phyloP scores from a whole-genome alignment of 2,888 invertebrate genomes.

The Baccha elongata region DNA sequence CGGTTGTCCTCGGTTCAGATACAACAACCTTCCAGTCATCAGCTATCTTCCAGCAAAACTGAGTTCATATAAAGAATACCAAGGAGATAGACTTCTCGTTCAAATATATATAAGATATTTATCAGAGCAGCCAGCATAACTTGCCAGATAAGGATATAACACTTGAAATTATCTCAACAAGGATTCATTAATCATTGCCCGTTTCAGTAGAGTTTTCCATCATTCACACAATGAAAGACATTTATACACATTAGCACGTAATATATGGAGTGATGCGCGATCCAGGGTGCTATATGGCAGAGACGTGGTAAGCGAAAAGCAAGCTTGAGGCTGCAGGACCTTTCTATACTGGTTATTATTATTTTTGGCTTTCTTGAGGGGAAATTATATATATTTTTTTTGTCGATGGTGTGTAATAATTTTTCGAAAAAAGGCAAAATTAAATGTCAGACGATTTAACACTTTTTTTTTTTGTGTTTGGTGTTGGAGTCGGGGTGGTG shows the following conservation, averaged over 20 bases:
- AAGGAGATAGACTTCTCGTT: constrained; percentile 17
- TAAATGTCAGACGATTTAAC: constrained; percentile 69
- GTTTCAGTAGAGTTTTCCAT: constrained; percentile 71
- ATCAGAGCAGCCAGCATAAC: constrained; percentile 73
- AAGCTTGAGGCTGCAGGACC: constrained; percentile 11
- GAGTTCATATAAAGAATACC: not conserved
- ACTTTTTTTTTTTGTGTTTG: constrained; percentile 59
- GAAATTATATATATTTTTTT: constrained; percentile 14
- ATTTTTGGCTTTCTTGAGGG: constrained; percentile 26
- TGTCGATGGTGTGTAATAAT: no score
- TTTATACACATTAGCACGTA: constrained; percentile 73
- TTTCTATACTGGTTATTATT: constrained; percentile 7
- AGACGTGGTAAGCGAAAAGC: not conserved
- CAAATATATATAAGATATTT: constrained; percentile 53
- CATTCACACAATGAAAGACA: constrained; percentile 72
- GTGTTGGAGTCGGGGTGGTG: no score
- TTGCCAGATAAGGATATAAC: constrained; percentile 76
- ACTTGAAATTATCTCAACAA: constrained; percentile 75
- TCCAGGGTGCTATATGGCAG: constrained; percentile 36
- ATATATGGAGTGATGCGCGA: constrained; percentile 58
- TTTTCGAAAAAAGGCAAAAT: constrained; percentile 60
- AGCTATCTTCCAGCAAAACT: not conserved
- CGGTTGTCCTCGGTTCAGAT: constrained; percentile 44
- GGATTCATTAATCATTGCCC: constrained; percentile 75
- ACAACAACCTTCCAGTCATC: constrained; percentile 22